Conservation (phyloP, 2,113 vertebrate genomes). For the Heptranchias perlo region DNA sequence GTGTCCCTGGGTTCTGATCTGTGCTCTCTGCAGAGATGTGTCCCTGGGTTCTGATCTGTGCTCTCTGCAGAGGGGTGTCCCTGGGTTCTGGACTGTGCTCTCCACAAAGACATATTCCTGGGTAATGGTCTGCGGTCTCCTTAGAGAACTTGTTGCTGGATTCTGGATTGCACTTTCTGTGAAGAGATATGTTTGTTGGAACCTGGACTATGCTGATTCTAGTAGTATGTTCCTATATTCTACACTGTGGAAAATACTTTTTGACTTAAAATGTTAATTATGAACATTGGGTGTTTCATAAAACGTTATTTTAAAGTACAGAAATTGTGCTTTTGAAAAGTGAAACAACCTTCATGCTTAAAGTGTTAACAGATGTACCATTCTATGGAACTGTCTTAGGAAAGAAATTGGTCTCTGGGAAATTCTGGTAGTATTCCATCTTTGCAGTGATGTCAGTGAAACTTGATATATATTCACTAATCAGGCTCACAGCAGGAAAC, state of each 20-base stretch:
- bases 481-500: background rate
- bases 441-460: background rate
- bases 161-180: background rate
- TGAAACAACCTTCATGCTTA: background rate
- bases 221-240: background rate
- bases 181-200: background rate
- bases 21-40: too few species aligned
- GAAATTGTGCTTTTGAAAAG: background rate
- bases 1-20: too few species aligned
- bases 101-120: too few species aligned
- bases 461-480: background rate
- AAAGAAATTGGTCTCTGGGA: background rate
- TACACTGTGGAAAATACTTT: background rate
- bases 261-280: too few species aligned
- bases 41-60: too few species aligned
- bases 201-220: background rate
- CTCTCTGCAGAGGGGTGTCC: too few species aligned
- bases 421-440: background rate
- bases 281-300: too few species aligned
- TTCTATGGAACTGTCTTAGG: background rate
- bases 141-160: too few species aligned
- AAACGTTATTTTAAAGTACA: background rate
- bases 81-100: too few species aligned
- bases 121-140: too few species aligned
- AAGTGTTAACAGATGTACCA: background rate